Base-by-base conservation (phyloP, 2,113 vertebrate species). In the Myocastor coypus region DNA sequence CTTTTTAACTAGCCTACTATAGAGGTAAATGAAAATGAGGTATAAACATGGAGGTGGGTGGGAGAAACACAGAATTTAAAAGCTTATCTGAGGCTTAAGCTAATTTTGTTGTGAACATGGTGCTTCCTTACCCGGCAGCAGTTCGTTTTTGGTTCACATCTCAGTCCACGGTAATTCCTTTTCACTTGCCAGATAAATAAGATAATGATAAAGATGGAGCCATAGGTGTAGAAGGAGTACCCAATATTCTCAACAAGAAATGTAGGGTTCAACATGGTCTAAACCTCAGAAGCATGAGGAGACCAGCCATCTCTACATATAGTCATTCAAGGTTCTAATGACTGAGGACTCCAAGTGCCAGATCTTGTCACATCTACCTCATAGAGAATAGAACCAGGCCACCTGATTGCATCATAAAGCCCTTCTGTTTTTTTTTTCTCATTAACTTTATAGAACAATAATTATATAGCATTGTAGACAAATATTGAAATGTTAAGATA, bases 371-470 rank as follows among this genome's bases (percentile, higher is more conserved):
- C 61, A 22, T 77, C 61, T 2, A 0, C 86, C 91, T 97, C 96
- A 96, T 84, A 96, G 91, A 87, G 3, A 34, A 84, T 22, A 34
- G 93, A 97, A 96, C 68, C 86, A 63, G 55, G 73, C 7, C 52
- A 73, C 28, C n/a, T 64, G 34, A 87, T 28, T 69, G 30, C 96
- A 96, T 97, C 96, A 97, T 89, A 98, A 96, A 97, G 96, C 52
- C 46, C 66, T 96, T n/a, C 92, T 75, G 69, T 80, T 68, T 46
- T 46, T 46, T 46, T 46, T 46, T 46, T 46, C 46, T 46, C 46
- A 46, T 46, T 46, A 46, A 46, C 46, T 46, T 46, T 46, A 46
- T 46, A 5, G 46, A 46, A 46, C 46, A 46, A 46, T 46, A 46
- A 46, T 46, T 46, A 46, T 46, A 46, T 46, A 46, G 46, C 46